Base-by-base conservation (phyloP, 2,797 vertebrate species). In the Ptychobarbus kaznakovi region DNA sequence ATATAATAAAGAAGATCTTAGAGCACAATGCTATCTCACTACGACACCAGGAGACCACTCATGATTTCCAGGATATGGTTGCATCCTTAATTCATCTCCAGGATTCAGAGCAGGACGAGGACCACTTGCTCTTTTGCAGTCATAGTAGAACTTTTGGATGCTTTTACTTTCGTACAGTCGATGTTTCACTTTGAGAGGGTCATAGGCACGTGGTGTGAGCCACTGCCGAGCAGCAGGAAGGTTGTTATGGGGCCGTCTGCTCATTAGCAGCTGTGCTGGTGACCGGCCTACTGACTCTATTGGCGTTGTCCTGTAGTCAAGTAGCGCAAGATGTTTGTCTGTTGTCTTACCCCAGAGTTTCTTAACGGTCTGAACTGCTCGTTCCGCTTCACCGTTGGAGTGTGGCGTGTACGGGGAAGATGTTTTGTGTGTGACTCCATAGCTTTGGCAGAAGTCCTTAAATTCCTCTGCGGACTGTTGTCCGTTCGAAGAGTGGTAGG, bases 241-340 rank as follows among this genome's bases (percentile, higher is more conserved):
- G 10, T 86, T 80, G 18, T 83, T 86, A 4, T 40, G 13, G 69
- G 69, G 74, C 22, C 68, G 16, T 20, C 84, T 86, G n/a, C 82
- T 82, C 78, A 89, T 87, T 0, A 87, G 83, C 38, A 87, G 49
- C 40, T 88, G 84, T 4, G 81, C 84, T 46, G 38, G 68, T n/a
- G 82, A 88, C 7, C 87, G 44, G 12, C 42, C 87, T 68, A 82
- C 85, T 72, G 65, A 42, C 73, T 87, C 78, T 46, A 88, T 51
- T 7, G 61, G n/a, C 0, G 76, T 86, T 6, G 72, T 86, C 44
- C 81, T 70, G 51, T 81, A 72, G 79, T 87, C 72, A 1, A 85
- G 40, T 28, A 87, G 65, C 4, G 61, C 84, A 13, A 86, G 70
- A 46, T 86, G 69, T 68, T 56, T 86, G 11, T 83, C 74, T 79